Evolutionary conservation across 2,113 vertebrate species (phyloP), one percentile per base, ranked within the genome.

Genomic region (Ancistrus triradiatus): DNA sequence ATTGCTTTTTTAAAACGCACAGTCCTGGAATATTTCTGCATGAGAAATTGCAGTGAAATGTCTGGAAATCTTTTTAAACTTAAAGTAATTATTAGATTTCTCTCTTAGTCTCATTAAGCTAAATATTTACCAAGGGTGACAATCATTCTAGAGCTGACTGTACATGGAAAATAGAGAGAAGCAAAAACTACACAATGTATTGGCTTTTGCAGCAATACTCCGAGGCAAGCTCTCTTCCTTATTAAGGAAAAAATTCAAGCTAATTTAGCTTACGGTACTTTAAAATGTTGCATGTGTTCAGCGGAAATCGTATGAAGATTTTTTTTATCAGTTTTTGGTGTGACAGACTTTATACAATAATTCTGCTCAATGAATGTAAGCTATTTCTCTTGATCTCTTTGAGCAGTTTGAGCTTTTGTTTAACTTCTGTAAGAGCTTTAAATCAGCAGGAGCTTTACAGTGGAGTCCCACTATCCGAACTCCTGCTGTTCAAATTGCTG

Each of bases 281-380:
- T 58, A 49, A 56, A 48, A 51, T 76, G 74, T 71, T 59, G 61
- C 37, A 64, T 51, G 11, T 70, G 64, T 73, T 83, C 63, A 72
- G 14, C 51, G 72, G 37, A 70, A 74, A 57, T 66, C 28, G 60
- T 70, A 75, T 66, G 27, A 71, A 77, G 68, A 77, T 73, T 78
- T 72, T 78, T 72, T 58, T 7, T 31, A 81, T 77, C 76, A 79
- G 76, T 81, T 83, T 76, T 84, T 61, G 65, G 51, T 71, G 63
- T 57, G 66, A 71, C 74, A 63, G 58, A 72, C 74, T 68, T 42
- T 63, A 51, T 62, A 71, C 40, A 46, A 68, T 70, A 56, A 55
- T 77, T 61, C 66, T 70, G 63, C 64, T 62, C 67, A 70, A 81
- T 72, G 71, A 61, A 65, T 74, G 68, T 81, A 77, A 83, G 77